phyloP scores from a whole-genome alignment of 2,888 invertebrate genomes.

The Tyria jacobaeae region DNA sequence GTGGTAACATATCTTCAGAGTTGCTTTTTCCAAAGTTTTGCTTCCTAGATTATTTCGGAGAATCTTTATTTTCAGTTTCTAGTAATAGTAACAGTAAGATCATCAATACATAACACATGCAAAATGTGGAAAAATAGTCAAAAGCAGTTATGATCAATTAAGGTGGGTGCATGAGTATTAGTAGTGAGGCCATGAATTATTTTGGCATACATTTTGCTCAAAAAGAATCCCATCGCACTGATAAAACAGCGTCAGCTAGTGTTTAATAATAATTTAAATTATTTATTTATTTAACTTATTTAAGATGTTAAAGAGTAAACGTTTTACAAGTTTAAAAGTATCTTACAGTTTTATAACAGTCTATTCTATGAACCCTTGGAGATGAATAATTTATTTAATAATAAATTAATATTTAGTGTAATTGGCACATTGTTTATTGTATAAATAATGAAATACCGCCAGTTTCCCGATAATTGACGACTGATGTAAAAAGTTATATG shows the following conservation, averaged over 20 bases:
- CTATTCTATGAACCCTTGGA: conserved; percentile 41
- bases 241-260: conserved; percentile 65
- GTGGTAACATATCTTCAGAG: conserved; percentile 49
- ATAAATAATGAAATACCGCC: conserved; percentile 71
- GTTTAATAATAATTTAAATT: conserved; percentile 82
- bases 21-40: conserved; percentile 42
- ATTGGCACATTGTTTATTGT: conserved; percentile 70
- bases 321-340: conserved; percentile 57
- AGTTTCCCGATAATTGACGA: conserved; percentile 79
- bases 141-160: conserved; percentile 35
- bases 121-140: conserved; percentile 38
- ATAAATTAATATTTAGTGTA: conserved; percentile 52
- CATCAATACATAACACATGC: background rate
- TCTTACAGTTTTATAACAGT: conserved; percentile 49
- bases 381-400: conserved; percentile 42
- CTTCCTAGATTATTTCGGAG: conserved; percentile 29
- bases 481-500: conserved; percentile 84
- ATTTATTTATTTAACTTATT: conserved; percentile 86
- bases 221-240: conserved; percentile 66
- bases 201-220: conserved; percentile 54
- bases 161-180: conserved; percentile 51
- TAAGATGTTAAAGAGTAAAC: conserved; percentile 76
- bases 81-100: conserved; percentile 1
- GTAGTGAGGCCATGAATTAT: conserved; percentile 45
- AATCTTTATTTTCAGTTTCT: conserved; percentile 18